phyloP scores from a whole-genome alignment of 2,113 vertebrate genomes.

The Takifugu flavidus region DNA sequence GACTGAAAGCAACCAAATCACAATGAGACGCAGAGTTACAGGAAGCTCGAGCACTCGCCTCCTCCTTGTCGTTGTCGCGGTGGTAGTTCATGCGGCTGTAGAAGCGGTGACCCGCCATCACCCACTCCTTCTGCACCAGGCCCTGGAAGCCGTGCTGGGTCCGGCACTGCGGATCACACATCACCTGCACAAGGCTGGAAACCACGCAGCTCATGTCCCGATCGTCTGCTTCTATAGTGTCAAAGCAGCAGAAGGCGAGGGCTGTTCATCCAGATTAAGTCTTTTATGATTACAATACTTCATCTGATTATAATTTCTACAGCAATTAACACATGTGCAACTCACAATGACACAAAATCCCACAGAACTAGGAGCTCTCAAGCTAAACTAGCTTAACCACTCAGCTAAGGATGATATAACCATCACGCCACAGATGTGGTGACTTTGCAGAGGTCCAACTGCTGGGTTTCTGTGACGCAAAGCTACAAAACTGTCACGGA shows the following conservation, averaged over 20 bases:
- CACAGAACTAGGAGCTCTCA: background rate
- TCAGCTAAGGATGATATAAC: no score
- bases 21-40: background rate
- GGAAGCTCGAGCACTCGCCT: slow-evolving; percentile 63
- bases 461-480: no score
- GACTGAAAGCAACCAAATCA: background rate
- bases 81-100: slow-evolving; percentile 78
- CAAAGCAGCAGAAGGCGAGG: background rate
- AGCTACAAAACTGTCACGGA: no score
- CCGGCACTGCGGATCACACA: slow-evolving; percentile 83
- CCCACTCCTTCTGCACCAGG: slow-evolving; percentile 93
- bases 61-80: slow-evolving; percentile 75
- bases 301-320: no score
- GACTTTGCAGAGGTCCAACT: no score
- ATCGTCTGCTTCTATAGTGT: slow-evolving; percentile 81
- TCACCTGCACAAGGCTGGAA: slow-evolving; percentile 89
- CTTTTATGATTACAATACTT: no score
- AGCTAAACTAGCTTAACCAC: no score
- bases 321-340: no score
- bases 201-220: slow-evolving; percentile 89
- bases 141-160: slow-evolving; percentile 85
- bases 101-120: slow-evolving; percentile 88
- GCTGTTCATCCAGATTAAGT: no score
- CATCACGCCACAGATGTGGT: no score
- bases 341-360: background rate